Conservation (phyloP, 2,797 vertebrate genomes). For the Amblyraja radiata region DNA sequence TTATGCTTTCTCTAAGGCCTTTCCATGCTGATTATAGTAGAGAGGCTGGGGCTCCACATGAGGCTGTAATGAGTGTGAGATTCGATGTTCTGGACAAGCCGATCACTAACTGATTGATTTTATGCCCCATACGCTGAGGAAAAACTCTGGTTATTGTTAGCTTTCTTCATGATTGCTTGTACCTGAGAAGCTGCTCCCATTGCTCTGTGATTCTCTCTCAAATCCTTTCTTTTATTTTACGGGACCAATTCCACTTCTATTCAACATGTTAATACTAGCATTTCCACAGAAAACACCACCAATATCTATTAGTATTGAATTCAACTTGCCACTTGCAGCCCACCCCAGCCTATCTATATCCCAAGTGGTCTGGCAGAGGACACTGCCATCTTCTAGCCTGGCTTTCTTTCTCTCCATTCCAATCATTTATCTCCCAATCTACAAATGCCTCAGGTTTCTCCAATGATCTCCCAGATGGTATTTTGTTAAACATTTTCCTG, state of each 20-base stretch:
- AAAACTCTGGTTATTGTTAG: background rate
- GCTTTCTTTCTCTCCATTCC: background rate
- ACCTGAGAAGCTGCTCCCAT: background rate
- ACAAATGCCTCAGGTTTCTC: background rate
- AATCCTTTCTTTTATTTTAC: too few species aligned
- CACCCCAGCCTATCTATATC: too few species aligned
- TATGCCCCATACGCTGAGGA: background rate
- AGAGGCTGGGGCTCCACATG: background rate
- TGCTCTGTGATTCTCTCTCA: background rate
- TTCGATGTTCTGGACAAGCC: background rate
- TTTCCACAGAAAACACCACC: too few species aligned
- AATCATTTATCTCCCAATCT: background rate
- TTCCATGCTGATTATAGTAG: background rate
- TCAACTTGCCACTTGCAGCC: too few species aligned
- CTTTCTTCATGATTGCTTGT: background rate
- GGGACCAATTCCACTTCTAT: too few species aligned
- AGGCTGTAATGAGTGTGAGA: background rate
- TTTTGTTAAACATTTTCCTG: background rate
- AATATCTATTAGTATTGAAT: too few species aligned
- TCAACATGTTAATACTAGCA: too few species aligned
- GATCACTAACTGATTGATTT: background rate
- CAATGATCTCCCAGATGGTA: background rate
- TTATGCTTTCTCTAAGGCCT: background rate
- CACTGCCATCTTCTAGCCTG: too few species aligned
- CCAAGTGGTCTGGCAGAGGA: too few species aligned